Evolutionary conservation across 2,797 vertebrate species (phyloP).

Genomic region (Pithecia hirsuta): DNA sequence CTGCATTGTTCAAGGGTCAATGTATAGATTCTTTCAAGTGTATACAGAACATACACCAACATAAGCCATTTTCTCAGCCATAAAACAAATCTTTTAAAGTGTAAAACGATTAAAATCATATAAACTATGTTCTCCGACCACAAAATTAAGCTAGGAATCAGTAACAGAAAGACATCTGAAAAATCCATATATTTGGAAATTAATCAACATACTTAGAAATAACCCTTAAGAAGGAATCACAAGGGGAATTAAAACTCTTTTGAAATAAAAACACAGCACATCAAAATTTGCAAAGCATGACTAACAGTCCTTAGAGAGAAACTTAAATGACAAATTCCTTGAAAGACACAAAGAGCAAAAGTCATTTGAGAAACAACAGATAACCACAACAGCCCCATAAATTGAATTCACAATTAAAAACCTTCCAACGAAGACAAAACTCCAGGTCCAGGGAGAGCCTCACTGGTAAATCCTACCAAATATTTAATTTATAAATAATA

Average conservation of each 20-base stretch:
- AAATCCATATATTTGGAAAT: neutral
- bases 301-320: neutral
- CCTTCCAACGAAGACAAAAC: neutral
- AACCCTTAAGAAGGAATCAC: neutral
- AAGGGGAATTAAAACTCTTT: neutral
- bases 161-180: neutral
- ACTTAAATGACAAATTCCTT: neutral
- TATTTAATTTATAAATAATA: neutral
- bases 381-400: neutral
- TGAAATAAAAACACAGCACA: neutral
- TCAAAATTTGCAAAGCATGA: neutral
- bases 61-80: neutral
- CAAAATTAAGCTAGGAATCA: neutral
- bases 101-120: neutral
- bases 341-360: neutral
- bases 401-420: neutral
- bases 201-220: neutral
- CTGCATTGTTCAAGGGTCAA: neutral
- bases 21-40: neutral
- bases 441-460: neutral
- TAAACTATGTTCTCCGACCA: neutral
- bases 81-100: neutral
- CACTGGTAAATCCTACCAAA: neutral
- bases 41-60: neutral
- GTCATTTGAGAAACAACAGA: neutral